Percentiles rank a stretch among this genome's conserved stretches.
Conservation (phyloP, 2,113 vertebrate genomes). For the Cathartes aura region DNA sequence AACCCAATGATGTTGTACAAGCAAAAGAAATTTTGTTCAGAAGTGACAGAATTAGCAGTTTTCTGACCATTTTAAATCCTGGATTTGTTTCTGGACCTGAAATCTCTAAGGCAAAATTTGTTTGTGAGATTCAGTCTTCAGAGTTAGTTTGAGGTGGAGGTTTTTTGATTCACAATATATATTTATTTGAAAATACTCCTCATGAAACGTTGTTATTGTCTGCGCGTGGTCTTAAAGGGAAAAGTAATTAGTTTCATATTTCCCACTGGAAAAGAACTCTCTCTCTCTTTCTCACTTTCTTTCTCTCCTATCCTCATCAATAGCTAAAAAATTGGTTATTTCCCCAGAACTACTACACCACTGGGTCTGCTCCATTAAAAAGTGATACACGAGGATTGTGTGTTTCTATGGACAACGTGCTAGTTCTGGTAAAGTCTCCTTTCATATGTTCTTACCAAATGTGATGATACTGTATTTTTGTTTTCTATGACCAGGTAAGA, state of each 20-base stretch:
- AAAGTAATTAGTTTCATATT: constrained; percentile 19
- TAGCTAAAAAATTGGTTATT: background rate
- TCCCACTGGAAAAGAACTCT: background rate
- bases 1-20: background rate
- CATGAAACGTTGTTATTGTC: background rate
- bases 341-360: background rate
- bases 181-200: background rate
- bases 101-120: background rate
- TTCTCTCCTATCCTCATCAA: background rate
- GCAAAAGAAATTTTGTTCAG: background rate
- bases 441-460: background rate
- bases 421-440: background rate
- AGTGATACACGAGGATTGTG: background rate
- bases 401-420: background rate
- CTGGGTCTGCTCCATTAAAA: background rate
- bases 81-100: background rate
- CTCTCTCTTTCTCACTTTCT: background rate
- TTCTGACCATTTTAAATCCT: background rate
- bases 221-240: background rate
- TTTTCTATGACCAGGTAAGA: background rate
- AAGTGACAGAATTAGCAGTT: background rate
- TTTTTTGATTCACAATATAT: background rate
- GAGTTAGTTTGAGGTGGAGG: background rate
- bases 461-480: background rate
- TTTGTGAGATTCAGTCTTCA: background rate